Percentiles rank a stretch among this genome's conserved stretches.
phyloP scores from a whole-genome alignment of 2,888 invertebrate genomes.

The Octodonta nipae region DNA sequence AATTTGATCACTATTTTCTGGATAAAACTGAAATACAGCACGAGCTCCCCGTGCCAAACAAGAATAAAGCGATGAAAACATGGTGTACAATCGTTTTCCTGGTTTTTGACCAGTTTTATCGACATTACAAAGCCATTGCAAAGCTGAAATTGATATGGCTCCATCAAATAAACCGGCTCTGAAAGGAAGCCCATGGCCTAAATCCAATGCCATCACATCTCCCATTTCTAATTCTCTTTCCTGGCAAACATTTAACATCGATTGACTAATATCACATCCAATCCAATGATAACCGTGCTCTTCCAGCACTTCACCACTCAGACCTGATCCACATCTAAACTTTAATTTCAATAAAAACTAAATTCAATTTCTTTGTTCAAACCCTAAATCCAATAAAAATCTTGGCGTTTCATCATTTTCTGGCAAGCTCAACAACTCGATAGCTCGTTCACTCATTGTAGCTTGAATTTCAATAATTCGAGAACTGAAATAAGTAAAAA shows the following conservation, averaged over 20 bases:
- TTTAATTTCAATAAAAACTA: no score
- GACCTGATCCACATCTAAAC: slow-evolving; percentile 96
- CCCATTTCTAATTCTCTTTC: slow-evolving; percentile 89
- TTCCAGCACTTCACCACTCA: slow-evolving; percentile 86
- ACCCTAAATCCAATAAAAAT: slow-evolving; percentile 72
- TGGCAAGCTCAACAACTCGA: slow-evolving; percentile 80
- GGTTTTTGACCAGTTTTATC: slow-evolving; percentile 86
- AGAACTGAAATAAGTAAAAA: slow-evolving; percentile 45
- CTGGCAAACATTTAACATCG: slow-evolving; percentile 89
- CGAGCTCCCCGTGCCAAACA: slow-evolving; percentile 78
- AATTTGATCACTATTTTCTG: slow-evolving; percentile 82
- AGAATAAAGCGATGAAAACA: slow-evolving; percentile 85
- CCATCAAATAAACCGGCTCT: slow-evolving; percentile 91
- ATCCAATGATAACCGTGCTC: slow-evolving; percentile 89
- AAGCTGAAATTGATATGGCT: slow-evolving; percentile 87
- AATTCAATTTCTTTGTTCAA: no score
- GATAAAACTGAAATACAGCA: slow-evolving; percentile 97
- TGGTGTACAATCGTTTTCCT: slow-evolving; percentile 71
- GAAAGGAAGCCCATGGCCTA: slow-evolving; percentile 96
- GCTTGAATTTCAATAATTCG: slow-evolving; percentile 94
- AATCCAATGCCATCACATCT: slow-evolving; percentile 76
- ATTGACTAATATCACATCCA: slow-evolving; percentile 85
- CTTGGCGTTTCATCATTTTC: slow-evolving; percentile 71
- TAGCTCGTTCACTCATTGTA: slow-evolving; percentile 86
- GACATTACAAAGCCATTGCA: slow-evolving; percentile 98